Percentiles rank a stretch among this genome's conserved stretches.
These are phyloP conservation scores for Pluvialis apricaria DNA, from an alignment of 2,113 vertebrate species.

Conservation along the genomic window DNA sequence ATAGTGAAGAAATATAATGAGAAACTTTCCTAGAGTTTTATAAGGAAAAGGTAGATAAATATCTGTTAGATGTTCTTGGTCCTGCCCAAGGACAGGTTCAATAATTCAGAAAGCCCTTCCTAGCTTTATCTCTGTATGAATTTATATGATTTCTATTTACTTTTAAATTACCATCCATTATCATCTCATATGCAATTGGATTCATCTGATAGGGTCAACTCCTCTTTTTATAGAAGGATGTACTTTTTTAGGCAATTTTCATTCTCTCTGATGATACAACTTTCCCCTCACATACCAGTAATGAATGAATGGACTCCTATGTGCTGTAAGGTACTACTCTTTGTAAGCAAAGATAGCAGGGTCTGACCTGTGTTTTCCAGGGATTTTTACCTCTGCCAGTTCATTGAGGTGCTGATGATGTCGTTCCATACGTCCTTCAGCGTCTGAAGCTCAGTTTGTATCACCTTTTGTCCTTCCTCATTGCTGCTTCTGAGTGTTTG, in stretches of 20 bases:
- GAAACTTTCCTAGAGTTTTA: neutral
- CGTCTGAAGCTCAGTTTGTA: conserved; percentile 83
- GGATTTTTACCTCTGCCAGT: conserved; percentile 86
- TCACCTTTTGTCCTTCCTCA: conserved; percentile 81
- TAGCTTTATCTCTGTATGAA: neutral
- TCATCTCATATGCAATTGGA: neutral
- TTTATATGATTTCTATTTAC: neutral
- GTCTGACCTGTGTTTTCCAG: neutral
- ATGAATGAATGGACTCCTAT: neutral
- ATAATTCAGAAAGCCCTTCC: neutral
- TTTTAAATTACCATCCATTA: neutral
- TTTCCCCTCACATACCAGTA: neutral
- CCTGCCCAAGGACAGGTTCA: neutral
- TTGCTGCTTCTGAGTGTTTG: conserved; percentile 83
- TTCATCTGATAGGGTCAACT: neutral
- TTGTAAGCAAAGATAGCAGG: neutral
- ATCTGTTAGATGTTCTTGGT: neutral
- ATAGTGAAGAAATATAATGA: neutral
- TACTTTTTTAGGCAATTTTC: neutral
- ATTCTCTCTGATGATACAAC: neutral
- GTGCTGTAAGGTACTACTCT: neutral
- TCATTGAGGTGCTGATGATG: conserved; percentile 80
- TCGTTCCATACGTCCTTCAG: conserved; percentile 86
- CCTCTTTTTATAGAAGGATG: neutral
- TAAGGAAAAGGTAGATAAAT: neutral